A percentile compares a stretch with the other conserved stretches of the same genome.
Conservation (phyloP, 2,888 invertebrate species). For the Volucella inanis region DNA sequence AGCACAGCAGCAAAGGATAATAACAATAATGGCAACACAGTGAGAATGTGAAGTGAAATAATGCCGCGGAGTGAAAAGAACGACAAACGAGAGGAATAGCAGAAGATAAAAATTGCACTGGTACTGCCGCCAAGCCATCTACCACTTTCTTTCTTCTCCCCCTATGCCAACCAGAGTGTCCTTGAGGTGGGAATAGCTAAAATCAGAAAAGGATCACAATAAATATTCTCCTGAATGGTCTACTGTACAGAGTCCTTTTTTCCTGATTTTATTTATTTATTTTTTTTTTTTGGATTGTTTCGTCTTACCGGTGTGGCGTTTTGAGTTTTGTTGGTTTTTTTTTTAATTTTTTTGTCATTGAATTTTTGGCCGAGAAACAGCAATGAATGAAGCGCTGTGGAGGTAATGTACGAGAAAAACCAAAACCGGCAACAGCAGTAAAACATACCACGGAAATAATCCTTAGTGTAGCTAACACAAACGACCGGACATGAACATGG, state of each 20-base stretch:
- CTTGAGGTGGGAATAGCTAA: slow-evolving; percentile 5
- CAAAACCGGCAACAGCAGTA: slow-evolving; percentile 53
- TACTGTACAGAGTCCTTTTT: slow-evolving; percentile 1
- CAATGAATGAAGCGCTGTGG: slow-evolving; percentile 26
- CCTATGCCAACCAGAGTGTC: no score
- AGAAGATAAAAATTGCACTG: slow-evolving; percentile 56
- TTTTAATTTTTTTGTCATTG: slow-evolving; percentile 3
- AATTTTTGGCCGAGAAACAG: slow-evolving; percentile 26
- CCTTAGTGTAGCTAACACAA: slow-evolving; percentile 17
- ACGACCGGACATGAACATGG: slow-evolving; percentile 11
- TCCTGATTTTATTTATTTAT: background rate
- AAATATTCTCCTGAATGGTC: slow-evolving; percentile 55
- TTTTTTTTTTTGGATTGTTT: background rate
- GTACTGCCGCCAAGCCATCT: slow-evolving; percentile 30
- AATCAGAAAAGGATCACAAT: slow-evolving; percentile 72
- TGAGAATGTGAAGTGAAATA: slow-evolving; percentile 70
- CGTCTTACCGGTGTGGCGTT: slow-evolving; percentile 33
- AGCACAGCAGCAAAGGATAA: slow-evolving; percentile 60
- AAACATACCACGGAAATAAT: slow-evolving; percentile 64
- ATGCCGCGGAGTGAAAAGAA: slow-evolving; percentile 39
- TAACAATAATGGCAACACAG: slow-evolving; percentile 66
- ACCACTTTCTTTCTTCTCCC: no score
- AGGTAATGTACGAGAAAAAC: slow-evolving; percentile 34
- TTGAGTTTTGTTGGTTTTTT: slow-evolving; percentile 13
- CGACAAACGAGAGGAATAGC: slow-evolving; percentile 25